Evolutionary conservation across 2,113 vertebrate species (phyloP), one percentile per base, ranked within the genome.

Genomic region (Hyperopisus bebe): DNA sequence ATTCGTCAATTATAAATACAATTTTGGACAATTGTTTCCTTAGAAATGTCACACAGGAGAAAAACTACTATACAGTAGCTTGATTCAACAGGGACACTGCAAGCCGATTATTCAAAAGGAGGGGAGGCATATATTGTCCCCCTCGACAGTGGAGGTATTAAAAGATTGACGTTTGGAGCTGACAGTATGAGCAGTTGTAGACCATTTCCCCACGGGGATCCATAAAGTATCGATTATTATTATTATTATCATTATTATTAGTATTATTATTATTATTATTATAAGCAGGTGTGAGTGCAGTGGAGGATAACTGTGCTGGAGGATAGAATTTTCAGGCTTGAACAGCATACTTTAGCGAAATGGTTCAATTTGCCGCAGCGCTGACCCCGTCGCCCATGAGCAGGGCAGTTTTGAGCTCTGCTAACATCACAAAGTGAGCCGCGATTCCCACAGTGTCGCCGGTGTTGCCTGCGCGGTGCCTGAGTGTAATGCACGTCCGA

Each of bases 141-240:
- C 31, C 84, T 87, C 83, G 21, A 87, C 55, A 27, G 85, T 53
- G 55, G 84, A 87, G 46, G 89, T 87, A 87, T 90, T 87, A 74
- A 90, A 74, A 21, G 84, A 7, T 17, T n/a, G 7, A 58, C 21
- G 55, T 58, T 58, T 9, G 21, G 55, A n/a, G 55, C 55, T 58
- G 21, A n/a, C 55, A 58, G 1, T 58, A n/a, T n/a, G 21, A 58
- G 3, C 55, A n/a, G 21, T 87, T 31, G 47, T 51, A 31, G 84
- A 58, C 13, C 3, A 51, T 51, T 51, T 13, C 48, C 48, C 48
- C 13, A 50, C 3, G 48, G 48, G 48, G 50, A 51, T 51, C 50
- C 15, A 51, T 51, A 51, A 51, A 51, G 13, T 51, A 51, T 48
- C 2, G 10, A 10, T 46, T 46, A 42, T 47, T 47, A 47, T 47